Evolutionary conservation across 2,113 vertebrate species (phyloP).

Genomic region (Mus musculus): GRCm39 chr7:65556001-65556500

Average conservation of each 20-base stretch:
- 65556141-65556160: not conserved
- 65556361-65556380: not conserved
- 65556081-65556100: not conserved
- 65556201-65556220: not conserved
- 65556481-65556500: not conserved
- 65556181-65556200: not conserved
- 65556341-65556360: not conserved
- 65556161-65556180: not conserved
- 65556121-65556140: not conserved
- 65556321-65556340: not conserved
- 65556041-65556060: not conserved
- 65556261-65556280: not conserved
- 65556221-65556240: not conserved
- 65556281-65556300: not conserved
- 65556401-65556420: not conserved
- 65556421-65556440: not conserved
- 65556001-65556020: not conserved
- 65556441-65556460: not conserved
- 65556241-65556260: not conserved
- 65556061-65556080: not conserved
- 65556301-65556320: not conserved
- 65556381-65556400: not conserved
- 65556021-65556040: too few relatives aligned
- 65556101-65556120: not conserved
- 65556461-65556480: not conserved